Percentiles rank a stretch among this genome's conserved stretches.
Conservation (phyloP, 2,113 vertebrate species). For the Odontophorus gujanensis region DNA sequence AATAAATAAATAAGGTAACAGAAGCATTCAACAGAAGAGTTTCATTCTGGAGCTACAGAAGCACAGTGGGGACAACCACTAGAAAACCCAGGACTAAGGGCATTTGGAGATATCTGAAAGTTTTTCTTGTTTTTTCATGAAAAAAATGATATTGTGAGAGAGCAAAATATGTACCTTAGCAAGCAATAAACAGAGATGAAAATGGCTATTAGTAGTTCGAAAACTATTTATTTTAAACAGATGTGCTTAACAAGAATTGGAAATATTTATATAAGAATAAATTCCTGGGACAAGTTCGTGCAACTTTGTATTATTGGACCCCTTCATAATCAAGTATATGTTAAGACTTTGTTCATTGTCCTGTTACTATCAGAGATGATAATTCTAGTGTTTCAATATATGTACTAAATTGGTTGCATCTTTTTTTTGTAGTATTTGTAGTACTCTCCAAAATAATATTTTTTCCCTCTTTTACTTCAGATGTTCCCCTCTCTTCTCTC, state of each 20-base stretch:
- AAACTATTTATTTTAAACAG: neutral
- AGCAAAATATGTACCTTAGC: neutral
- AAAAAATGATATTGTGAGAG: neutral
- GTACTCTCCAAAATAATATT: neutral
- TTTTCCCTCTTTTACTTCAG: neutral
- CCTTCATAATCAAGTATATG: neutral
- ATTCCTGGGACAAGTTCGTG: neutral
- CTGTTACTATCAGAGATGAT: neutral
- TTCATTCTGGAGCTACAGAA: neutral
- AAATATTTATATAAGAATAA: neutral
- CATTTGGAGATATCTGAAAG: neutral
- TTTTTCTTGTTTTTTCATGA: neutral
- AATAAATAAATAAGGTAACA: neutral
- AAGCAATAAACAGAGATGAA: neutral
- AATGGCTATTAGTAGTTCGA: neutral
- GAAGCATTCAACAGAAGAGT: neutral
- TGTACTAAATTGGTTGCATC: neutral
- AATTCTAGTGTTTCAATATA: neutral
- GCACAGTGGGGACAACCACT: neutral
- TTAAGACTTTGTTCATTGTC: neutral
- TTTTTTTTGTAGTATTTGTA: neutral
- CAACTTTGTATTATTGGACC: neutral
- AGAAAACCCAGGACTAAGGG: neutral
- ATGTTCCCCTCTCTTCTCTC: neutral
- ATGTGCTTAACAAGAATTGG: neutral